These are phyloP conservation scores for Porites lutea DNA, from an alignment of 64 coral and sea anemone genomes.

Conservation along the genomic window DNA sequence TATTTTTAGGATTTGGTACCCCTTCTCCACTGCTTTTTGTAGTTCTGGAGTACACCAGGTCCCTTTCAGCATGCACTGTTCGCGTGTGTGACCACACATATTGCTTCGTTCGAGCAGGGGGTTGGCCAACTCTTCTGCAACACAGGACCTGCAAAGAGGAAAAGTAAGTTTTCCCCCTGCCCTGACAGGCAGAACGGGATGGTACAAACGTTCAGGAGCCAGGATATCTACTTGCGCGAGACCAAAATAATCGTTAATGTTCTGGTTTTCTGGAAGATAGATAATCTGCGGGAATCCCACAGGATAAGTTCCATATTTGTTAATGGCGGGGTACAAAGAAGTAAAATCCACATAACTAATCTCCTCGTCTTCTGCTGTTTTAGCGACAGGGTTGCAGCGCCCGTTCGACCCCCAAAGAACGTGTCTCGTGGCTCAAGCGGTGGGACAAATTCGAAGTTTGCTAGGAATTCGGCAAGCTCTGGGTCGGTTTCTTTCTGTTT, in stretches of 20 bases:
- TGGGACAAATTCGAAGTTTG: too few species aligned
- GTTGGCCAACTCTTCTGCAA: not conserved
- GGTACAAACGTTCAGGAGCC: not conserved
- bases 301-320: not conserved
- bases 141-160: not conserved
- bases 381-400: not conserved
- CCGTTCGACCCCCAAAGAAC: not conserved
- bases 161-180: not conserved
- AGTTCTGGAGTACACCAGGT: not conserved
- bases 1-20: not conserved
- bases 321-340: not conserved
- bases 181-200: not conserved
- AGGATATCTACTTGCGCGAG: not conserved
- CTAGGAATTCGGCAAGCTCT: too few species aligned
- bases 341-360: not conserved
- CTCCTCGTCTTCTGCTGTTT: not conserved
- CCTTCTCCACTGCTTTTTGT: not conserved
- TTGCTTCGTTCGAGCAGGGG: not conserved
- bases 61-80: not conserved
- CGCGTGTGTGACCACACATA: not conserved
- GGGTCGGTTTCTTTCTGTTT: too few species aligned
- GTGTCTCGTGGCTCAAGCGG: not conserved
- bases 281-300: not conserved
- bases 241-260: not conserved
- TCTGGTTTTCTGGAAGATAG: too few species aligned